Percentiles rank a stretch among this genome's conserved stretches.
Evolutionary conservation across 2,888 invertebrate genomes (phyloP).

Genomic region (Poecilus cupreus): DNA sequence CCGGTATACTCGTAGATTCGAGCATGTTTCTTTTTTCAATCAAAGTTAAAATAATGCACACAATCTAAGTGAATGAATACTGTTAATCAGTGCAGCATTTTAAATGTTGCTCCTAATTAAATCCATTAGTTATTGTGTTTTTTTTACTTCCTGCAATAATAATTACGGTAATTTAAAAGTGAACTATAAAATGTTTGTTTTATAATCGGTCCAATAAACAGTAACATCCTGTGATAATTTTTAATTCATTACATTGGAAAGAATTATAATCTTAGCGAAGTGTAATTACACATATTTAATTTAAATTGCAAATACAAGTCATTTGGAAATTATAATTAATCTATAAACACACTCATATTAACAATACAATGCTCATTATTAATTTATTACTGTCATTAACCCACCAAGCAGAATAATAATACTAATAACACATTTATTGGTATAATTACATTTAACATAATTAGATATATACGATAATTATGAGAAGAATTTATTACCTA

Average conservation of each 20-base stretch:
- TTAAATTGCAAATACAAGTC: not conserved
- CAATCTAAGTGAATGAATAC: too few species aligned
- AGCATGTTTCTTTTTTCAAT: too few species aligned
- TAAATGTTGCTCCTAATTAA: conserved; percentile 1
- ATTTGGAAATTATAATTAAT: conserved; percentile 4
- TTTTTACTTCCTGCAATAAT: conserved; percentile 16
- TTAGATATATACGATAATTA: too few species aligned
- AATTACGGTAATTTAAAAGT: not conserved
- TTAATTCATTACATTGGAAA: not conserved
- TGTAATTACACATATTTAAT: not conserved
- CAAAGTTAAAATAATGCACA: too few species aligned
- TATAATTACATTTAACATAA: too few species aligned
- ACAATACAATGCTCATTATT: not conserved
- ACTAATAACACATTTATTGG: too few species aligned
- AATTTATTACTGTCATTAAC: not conserved
- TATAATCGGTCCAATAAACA: not conserved
- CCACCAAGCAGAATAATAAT: not conserved
- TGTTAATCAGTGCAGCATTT: not conserved
- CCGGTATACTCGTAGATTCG: too few species aligned
- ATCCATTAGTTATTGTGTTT: not conserved
- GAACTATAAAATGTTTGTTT: not conserved
- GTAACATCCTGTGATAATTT: not conserved
- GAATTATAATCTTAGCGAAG: not conserved
- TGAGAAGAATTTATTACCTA: too few species aligned
- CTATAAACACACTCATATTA: conserved; percentile 4